phyloP scores from a whole-genome alignment of 2,113 vertebrate genomes.

The Fukomys damarensis region DNA sequence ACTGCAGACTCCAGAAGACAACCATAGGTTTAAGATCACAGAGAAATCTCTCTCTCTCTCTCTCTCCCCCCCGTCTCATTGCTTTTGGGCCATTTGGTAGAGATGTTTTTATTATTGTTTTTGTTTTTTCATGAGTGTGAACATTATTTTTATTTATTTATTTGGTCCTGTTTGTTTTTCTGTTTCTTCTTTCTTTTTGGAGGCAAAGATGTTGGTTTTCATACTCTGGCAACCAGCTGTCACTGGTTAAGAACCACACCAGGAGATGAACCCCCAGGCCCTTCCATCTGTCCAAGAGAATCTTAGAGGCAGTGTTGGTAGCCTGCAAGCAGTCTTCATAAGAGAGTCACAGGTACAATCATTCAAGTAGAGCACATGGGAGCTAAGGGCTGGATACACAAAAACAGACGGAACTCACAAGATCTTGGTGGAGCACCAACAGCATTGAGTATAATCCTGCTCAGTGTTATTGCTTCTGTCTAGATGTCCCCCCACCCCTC shows the following conservation, averaged over 20 bases:
- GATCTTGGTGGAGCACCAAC: background rate
- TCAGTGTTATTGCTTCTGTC: background rate
- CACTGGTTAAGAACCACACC: background rate
- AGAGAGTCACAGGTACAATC: background rate
- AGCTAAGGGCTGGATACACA: background rate
- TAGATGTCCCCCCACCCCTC: too few species aligned
- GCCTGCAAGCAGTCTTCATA: background rate
- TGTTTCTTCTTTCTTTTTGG: background rate
- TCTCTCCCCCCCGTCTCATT: background rate
- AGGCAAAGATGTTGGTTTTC: background rate
- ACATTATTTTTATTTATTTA: background rate
- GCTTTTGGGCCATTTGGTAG: background rate
- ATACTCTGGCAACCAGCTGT: background rate
- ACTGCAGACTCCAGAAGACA: background rate
- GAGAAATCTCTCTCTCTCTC: background rate
- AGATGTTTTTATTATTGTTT: background rate
- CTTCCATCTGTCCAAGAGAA: background rate
- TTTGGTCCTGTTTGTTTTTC: background rate
- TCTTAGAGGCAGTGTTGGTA: background rate
- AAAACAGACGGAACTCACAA: background rate
- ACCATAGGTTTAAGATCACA: background rate
- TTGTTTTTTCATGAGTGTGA: background rate
- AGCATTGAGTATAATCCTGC: background rate
- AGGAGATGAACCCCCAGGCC: background rate
- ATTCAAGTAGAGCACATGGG: background rate